These are phyloP conservation scores for Mactra quadrangularis DNA, from an alignment of 1,140 invertebrate species.

Conservation along the genomic window DNA sequence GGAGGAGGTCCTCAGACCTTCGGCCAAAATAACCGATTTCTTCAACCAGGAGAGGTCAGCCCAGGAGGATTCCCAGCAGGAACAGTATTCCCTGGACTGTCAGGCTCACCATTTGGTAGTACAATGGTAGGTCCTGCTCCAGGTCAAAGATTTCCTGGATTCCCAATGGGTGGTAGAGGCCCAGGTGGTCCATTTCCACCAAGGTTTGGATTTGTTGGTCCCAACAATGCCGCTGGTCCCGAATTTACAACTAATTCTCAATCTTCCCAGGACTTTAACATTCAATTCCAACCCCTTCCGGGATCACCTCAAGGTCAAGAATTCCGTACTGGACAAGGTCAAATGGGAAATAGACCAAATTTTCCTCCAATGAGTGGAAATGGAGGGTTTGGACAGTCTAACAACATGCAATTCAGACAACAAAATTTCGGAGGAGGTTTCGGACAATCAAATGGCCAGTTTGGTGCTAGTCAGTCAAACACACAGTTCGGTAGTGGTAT, in stretches of 20 bases:
- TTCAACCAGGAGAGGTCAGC: not conserved
- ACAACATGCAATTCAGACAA: too few relatives aligned
- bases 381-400: too few relatives aligned
- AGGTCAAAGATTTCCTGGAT: not conserved
- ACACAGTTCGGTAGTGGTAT: not conserved
- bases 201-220: constrained; percentile 9
- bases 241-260: constrained; percentile 1
- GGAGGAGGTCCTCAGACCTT: constrained; percentile 1
- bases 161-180: too few relatives aligned
- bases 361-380: too few relatives aligned
- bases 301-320: not conserved
- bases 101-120: not conserved
- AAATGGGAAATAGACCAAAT: not conserved
- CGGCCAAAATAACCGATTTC: constrained; percentile 24
- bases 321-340: not conserved
- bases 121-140: not conserved
- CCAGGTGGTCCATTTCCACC: too few relatives aligned
- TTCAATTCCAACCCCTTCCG: constrained; percentile 14
- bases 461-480: too few relatives aligned
- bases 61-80: not conserved
- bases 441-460: too few relatives aligned
- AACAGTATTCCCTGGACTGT: not conserved
- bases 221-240: constrained; percentile 12
- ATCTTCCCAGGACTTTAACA: constrained; percentile 9
- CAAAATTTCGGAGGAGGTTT: too few relatives aligned